phyloP scores from a whole-genome alignment of 2,888 invertebrate species.

The Cancer borealis region DNA sequence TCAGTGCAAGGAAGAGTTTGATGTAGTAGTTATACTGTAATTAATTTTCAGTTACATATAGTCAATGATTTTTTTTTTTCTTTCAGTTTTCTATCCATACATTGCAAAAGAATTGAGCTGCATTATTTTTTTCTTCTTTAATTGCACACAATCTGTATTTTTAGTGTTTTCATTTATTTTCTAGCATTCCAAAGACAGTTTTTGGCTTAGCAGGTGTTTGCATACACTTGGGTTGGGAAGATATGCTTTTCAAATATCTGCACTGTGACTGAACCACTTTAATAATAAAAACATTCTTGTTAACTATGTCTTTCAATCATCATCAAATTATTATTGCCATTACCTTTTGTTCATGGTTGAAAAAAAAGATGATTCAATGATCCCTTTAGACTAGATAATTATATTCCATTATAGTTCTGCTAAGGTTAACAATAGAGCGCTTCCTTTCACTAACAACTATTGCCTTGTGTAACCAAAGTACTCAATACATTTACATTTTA shows the following conservation, averaged over 20 bases:
- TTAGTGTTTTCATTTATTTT: constrained; percentile 22
- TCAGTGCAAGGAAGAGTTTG: not conserved
- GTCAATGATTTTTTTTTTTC: not conserved
- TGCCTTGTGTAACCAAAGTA: too few species aligned
- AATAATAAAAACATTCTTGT: constrained; percentile 66
- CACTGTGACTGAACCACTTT: constrained; percentile 72
- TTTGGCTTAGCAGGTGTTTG: constrained; percentile 59
- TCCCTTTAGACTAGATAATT: too few species aligned
- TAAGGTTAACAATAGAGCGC: too few species aligned
- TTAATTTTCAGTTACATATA: not conserved
- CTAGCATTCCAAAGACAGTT: constrained; percentile 61
- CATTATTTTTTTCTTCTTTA: not conserved
- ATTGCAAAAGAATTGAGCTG: constrained; percentile 7
- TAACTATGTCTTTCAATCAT: constrained; percentile 36
- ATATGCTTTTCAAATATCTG: constrained; percentile 64
- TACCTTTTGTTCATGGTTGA: too few species aligned
- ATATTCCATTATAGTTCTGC: too few species aligned
- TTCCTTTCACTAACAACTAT: too few species aligned
- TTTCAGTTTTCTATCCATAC: not conserved
- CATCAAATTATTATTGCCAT: not conserved
- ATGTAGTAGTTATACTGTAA: not conserved
- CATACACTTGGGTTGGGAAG: constrained; percentile 54
- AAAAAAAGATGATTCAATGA: too few species aligned
- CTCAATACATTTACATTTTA: too few species aligned
- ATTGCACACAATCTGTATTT: not conserved